A percentile compares a stretch with the other conserved stretches of the same genome.
phyloP scores from a whole-genome alignment of 2,113 vertebrate species.

The Tragulus kanchil region DNA sequence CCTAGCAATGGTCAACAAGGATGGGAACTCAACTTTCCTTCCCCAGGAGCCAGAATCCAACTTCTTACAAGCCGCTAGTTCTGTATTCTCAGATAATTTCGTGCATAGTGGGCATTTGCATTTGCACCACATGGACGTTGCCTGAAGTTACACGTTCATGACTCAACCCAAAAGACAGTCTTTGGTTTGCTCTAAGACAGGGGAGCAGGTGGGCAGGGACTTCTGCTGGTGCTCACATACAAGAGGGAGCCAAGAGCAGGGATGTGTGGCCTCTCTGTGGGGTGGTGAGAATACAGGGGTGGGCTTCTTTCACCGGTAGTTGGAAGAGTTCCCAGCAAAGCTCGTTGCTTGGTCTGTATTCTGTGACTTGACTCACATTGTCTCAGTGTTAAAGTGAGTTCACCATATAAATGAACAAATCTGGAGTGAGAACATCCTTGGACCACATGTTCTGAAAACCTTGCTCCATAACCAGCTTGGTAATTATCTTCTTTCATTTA shows the following conservation, averaged over 20 bases:
- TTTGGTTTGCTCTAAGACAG: not conserved
- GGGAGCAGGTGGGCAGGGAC: not conserved
- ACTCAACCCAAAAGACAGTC: not conserved
- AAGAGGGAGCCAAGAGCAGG: not conserved
- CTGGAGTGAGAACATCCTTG: not conserved
- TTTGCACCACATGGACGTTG: not conserved
- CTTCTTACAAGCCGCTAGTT: not conserved
- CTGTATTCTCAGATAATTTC: not conserved
- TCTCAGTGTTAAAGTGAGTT: not conserved
- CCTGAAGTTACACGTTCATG: not conserved
- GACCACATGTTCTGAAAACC: not conserved
- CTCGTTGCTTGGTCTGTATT: not conserved
- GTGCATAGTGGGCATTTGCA: not conserved
- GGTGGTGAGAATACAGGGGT: not conserved
- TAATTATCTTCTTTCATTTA: not conserved
- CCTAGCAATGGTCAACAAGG: constrained; percentile 36
- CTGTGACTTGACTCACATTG: not conserved
- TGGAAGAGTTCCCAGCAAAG: not conserved
- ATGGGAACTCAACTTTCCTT: not conserved
- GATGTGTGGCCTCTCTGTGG: not conserved
- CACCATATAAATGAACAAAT: not conserved
- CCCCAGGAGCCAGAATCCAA: not conserved
- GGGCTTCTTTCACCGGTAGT: not conserved
- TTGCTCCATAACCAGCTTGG: not conserved
- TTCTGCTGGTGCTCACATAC: not conserved